Evolutionary conservation across 2,113 vertebrate species (phyloP).

Genomic region (Apteryx mantelli): DNA sequence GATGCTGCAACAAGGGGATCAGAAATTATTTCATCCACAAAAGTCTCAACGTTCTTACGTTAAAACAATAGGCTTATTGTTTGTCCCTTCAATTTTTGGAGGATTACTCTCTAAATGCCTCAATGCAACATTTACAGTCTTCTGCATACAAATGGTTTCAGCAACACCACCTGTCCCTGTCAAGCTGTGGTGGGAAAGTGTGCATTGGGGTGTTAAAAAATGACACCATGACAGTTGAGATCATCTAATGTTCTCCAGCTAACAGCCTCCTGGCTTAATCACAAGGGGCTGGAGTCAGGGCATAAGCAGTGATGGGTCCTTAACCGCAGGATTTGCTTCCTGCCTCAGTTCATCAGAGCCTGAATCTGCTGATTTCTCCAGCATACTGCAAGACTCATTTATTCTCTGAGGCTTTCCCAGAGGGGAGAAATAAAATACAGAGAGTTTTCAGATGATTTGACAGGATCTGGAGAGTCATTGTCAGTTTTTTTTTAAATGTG

Average conservation of each 20-base stretch:
- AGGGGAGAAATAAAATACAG: slow-evolving; percentile 5
- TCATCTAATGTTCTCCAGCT: slow-evolving; percentile 28
- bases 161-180: slow-evolving; percentile 31
- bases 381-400: not conserved
- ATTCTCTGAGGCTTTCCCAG: slow-evolving; percentile 47
- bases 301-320: slow-evolving; percentile 38
- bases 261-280: slow-evolving; percentile 45
- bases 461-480: slow-evolving; percentile 5
- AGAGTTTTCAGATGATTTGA: slow-evolving; percentile 38
- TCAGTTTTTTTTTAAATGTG: slow-evolving; percentile 5
- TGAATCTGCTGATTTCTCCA: slow-evolving; percentile 51
- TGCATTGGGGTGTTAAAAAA: slow-evolving; percentile 42
- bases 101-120: not conserved
- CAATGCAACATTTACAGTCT: not conserved
- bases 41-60: not conserved
- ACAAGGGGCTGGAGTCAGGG: not conserved
- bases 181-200: not conserved
- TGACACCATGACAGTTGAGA: slow-evolving; percentile 42
- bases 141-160: slow-evolving; percentile 15
- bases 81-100: not conserved
- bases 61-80: not conserved
- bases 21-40: not conserved
- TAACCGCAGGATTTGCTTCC: slow-evolving; percentile 31
- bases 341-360: not conserved
- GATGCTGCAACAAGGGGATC: fast-evolving